Percentiles rank a stretch among this genome's conserved stretches.
Evolutionary conservation across 2,888 invertebrate genomes (phyloP).

Genomic region (Empis stercorea): DNA sequence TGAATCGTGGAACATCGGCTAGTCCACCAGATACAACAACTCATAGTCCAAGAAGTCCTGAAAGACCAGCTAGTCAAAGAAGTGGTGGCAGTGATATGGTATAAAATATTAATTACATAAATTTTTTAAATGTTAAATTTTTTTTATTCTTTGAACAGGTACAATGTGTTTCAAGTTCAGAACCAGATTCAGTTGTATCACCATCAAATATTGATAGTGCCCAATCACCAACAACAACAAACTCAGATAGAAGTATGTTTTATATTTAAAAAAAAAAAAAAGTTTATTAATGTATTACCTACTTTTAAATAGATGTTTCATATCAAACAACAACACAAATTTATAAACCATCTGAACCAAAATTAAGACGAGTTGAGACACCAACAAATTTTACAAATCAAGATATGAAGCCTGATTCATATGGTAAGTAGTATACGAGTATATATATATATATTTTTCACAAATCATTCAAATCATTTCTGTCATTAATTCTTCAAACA

Average conservation of each 20-base stretch:
- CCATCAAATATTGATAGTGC: constrained; percentile 31
- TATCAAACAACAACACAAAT: constrained; percentile 25
- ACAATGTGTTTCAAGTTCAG: constrained; percentile 77
- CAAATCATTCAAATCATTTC: background rate
- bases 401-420: constrained; percentile 27
- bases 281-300: no score
- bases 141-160: constrained; percentile 58
- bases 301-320: constrained; percentile 18
- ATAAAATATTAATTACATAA: constrained; percentile 3
- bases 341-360: constrained; percentile 33
- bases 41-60: constrained; percentile 60
- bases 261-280: background rate
- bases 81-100: constrained; percentile 37
- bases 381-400: constrained; percentile 20
- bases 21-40: constrained; percentile 79
- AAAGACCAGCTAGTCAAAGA: constrained; percentile 32
- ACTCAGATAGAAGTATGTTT: constrained; percentile 28
- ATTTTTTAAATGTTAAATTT: background rate
- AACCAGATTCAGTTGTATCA: constrained; percentile 54
- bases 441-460: background rate
- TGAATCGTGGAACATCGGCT: constrained; percentile 26
- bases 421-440: constrained; percentile 20
- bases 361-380: constrained; percentile 30
- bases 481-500: constrained; percentile 1
- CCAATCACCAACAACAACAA: constrained; percentile 34